Evolutionary conservation across 1,140 invertebrate genomes (phyloP), one percentile per base, ranked within the genome.

Genomic region (Trissolcus basalis): DNA sequence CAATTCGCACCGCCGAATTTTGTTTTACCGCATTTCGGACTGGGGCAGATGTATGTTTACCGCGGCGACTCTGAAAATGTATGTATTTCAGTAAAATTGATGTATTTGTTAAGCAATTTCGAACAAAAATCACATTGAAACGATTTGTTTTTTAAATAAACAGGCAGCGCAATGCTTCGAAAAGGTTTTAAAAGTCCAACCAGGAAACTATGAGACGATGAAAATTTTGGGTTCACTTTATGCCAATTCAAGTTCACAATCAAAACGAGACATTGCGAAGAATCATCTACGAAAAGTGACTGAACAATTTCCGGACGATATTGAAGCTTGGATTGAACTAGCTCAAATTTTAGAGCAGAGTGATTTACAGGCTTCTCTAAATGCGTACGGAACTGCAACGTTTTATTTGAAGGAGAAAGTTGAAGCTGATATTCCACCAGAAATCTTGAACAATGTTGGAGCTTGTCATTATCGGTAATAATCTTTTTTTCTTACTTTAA

Each of bases 31-130:
- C 96, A 98, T 89, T 99, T 97, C 90, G 98, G 98, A 0, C 90
- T 99, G 0, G 98, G 98, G 5, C 98, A 99, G 89, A 99, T 99
- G 97, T 99, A 99, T 83, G 97, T 99, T 79, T 96, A 98, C 86
- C 91, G 97, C 80, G 96, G 96, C 10, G 98, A 99, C 83, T 93
- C 94, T 35, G 97, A 99, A 90, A 99, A 99, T 91, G 96, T 97
- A 49, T 53, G 70, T 65, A 48, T 43, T 36, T 19, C 50, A 41
- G 36, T 8, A 39, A 39, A 39, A 39, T 39, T 39, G n/a, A n/a
- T 39, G 9, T 39, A 4, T 3, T 39, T 39, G n/a, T 35, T 35
- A 35, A 35, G 10, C 33, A 11, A 39, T 3, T 11, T 11, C 3
- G 9, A 39, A 39, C 7, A 16, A 15, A 51, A 63, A 41, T 53